Percentiles rank a stretch among this genome's conserved stretches.
These are phyloP conservation scores for Montipora efflorescens DNA, from an alignment of 64 coral and sea anemone genomes.

Conservation along the genomic window DNA sequence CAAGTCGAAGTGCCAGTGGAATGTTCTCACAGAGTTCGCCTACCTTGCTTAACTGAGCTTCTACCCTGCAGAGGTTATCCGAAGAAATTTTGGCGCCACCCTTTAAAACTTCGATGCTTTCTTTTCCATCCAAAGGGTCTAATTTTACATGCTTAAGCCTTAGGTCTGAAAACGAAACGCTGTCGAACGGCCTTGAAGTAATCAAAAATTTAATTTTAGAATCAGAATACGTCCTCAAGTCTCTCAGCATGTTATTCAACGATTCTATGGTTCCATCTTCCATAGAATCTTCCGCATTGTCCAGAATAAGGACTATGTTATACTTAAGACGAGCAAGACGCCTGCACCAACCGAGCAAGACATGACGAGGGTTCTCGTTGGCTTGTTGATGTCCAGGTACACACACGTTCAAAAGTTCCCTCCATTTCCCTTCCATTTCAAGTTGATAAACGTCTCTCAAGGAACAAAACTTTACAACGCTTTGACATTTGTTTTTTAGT, in stretches of 20 bases:
- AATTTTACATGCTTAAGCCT: not conserved
- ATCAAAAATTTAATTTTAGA: constrained; percentile 50
- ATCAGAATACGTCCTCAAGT: constrained; percentile 25
- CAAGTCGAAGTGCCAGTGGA: constrained; percentile 49
- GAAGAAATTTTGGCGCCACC: not conserved
- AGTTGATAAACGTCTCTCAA: constrained; percentile 19
- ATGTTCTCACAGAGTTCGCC: constrained; percentile 41
- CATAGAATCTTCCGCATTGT: constrained; percentile 71
- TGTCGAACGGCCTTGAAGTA: constrained; percentile 46
- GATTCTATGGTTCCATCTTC: constrained; percentile 10
- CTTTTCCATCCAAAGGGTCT: constrained; percentile 23
- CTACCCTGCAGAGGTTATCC: not conserved
- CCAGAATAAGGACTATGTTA: constrained; percentile 40
- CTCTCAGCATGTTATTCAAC: constrained; percentile 40
- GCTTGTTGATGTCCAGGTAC: constrained; percentile 18
- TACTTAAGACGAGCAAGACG: too few relatives aligned
- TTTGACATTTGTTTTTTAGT: not conserved
- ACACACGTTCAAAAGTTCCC: constrained; percentile 42
- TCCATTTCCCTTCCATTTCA: not conserved
- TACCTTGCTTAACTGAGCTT: not conserved
- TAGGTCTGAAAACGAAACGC: not conserved
- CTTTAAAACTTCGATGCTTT: constrained; percentile 45
- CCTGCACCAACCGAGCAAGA: constrained; percentile 47
- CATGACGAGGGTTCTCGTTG: constrained; percentile 36
- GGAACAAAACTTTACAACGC: constrained; percentile 38